These are phyloP conservation scores for Mola mola DNA, from an alignment of 2,113 vertebrate genomes.

Conservation along the genomic window DNA sequence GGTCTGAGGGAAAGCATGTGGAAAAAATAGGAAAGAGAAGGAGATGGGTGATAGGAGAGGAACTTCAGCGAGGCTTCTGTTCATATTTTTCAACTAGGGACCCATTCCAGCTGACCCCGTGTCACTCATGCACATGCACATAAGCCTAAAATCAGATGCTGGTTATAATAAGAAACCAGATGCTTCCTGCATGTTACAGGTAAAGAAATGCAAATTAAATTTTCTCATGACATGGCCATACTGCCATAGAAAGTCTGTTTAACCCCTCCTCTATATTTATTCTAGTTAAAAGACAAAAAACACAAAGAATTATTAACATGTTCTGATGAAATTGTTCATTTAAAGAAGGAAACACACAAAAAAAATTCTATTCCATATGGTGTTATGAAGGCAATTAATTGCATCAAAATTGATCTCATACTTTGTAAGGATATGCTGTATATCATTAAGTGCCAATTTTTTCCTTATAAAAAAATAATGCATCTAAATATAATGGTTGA, in stretches of 20 bases:
- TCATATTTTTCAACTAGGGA: constrained; percentile 49
- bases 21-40: constrained; percentile 43
- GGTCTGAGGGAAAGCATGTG: constrained; percentile 34
- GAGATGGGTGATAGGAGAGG: constrained; percentile 37
- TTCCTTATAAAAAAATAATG: no score
- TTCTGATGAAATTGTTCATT: no score
- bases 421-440: no score
- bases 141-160: constrained; percentile 49
- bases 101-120: constrained; percentile 49
- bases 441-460: no score
- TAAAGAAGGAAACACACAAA: no score
- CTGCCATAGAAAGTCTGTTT: not conserved
- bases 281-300: no score
- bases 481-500: no score
- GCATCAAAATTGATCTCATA: no score
- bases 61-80: constrained; percentile 41
- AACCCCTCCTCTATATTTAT: no score
- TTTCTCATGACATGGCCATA: not conserved
- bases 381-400: no score
- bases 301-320: no score
- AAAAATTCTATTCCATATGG: no score
- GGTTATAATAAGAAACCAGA: constrained; percentile 55
- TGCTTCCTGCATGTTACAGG: not conserved
- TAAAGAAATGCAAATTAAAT: not conserved
- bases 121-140: constrained; percentile 37